These are phyloP conservation scores for Acrocephalus kingi DNA, from an alignment of 2,113 vertebrate species.

Conservation along the genomic window DNA sequence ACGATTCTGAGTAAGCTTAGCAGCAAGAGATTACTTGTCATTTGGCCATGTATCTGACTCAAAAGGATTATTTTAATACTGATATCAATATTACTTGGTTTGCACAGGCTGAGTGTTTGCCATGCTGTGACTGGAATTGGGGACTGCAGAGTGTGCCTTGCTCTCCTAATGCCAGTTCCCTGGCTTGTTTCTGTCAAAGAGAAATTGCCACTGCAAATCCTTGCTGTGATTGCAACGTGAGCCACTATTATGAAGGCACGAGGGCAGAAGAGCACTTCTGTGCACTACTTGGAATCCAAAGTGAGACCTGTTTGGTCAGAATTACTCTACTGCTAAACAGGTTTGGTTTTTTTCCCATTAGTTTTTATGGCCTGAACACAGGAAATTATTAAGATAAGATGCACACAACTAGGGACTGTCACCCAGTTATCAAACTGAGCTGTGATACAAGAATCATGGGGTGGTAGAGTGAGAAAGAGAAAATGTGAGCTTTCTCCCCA, in stretches of 20 bases:
- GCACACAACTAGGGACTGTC: not conserved
- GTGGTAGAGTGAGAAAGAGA: not conserved
- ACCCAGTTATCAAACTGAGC: rapidly evolving
- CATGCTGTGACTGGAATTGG: not conserved
- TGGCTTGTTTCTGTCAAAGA: not conserved
- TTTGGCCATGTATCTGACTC: not conserved
- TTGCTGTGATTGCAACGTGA: not conserved
- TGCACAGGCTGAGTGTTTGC: not conserved
- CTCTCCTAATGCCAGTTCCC: not conserved
- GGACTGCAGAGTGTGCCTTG: not conserved
- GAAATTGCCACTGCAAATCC: not conserved
- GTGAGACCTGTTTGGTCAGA: not conserved
- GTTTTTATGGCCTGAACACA: not conserved
- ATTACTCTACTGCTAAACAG: not conserved
- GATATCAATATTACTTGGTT: not conserved
- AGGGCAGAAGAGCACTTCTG: not conserved
- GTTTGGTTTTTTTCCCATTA: not conserved
- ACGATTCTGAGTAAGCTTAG: not conserved
- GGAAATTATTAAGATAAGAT: not conserved
- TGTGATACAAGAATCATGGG: not conserved
- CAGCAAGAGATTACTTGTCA: slow-evolving; percentile 3
- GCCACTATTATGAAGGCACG: not conserved
- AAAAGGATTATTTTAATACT: slow-evolving; percentile 46
- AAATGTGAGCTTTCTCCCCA: not conserved
- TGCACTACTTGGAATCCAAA: not conserved